Evolutionary conservation across 2,113 vertebrate genomes (phyloP).

Genomic region (Ornithorhynchus anatinus): DNA sequence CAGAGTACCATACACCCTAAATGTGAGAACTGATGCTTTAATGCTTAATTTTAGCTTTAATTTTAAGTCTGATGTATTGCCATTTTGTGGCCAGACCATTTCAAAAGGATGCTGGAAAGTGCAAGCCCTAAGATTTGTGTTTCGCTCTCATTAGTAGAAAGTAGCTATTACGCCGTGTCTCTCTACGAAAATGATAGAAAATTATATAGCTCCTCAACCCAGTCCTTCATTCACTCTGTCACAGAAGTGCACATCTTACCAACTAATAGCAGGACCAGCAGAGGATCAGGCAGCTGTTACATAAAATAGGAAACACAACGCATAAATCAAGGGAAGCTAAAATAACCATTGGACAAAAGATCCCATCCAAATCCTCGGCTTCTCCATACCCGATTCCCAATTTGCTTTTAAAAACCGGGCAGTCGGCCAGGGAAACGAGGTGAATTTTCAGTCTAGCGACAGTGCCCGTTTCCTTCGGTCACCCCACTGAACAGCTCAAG

Average conservation of each 20-base stretch:
- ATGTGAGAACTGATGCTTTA: conserved; percentile 33
- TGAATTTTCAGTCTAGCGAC: background rate
- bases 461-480: background rate
- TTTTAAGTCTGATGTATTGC: background rate
- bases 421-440: background rate
- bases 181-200: background rate
- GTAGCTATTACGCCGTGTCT: background rate
- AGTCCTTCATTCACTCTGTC: background rate
- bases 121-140: conserved; percentile 31
- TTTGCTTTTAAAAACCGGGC: accelerated
- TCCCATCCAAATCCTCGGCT: too few relatives aligned
- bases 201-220: background rate
- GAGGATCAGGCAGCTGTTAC: background rate
- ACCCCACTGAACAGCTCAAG: too few relatives aligned
- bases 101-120: conserved; percentile 32
- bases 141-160: conserved; percentile 12
- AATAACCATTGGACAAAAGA: background rate
- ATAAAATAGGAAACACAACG: background rate
- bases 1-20: conserved; percentile 30
- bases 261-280: background rate
- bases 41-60: conserved; percentile 45
- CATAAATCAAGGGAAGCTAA: background rate
- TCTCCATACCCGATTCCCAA: background rate
- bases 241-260: accelerated
- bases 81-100: conserved; percentile 22